Evolutionary conservation across 2,113 vertebrate genomes (phyloP).

Genomic region (Esox niger): DNA sequence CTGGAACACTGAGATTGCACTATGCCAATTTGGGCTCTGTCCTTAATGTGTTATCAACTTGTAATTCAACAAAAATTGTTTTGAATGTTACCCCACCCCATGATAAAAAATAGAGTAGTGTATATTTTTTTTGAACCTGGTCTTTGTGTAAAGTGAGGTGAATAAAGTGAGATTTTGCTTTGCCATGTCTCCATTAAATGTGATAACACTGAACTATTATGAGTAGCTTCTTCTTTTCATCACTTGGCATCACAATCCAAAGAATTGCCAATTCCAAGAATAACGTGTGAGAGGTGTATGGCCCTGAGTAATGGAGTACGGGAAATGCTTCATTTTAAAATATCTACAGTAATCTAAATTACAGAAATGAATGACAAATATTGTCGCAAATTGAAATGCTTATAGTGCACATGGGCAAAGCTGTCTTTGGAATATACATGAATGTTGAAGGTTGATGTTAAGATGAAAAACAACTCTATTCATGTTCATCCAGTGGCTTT

Average conservation of each 20-base stretch:
- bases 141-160: too few species aligned
- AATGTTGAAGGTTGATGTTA: background rate
- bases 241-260: background rate
- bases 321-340: too few species aligned
- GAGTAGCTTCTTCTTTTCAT: slow-evolving; percentile 2
- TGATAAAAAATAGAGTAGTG: too few species aligned
- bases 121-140: too few species aligned
- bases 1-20: background rate
- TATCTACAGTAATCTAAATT: too few species aligned
- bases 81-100: too few species aligned
- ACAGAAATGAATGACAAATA: too few species aligned
- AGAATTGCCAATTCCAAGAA: background rate
- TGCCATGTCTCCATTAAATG: background rate
- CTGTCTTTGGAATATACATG: background rate
- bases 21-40: too few species aligned
- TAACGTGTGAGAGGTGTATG: background rate
- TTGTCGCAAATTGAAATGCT: too few species aligned
- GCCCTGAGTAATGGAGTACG: too few species aligned
- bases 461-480: background rate
- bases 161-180: background rate
- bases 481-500: background rate
- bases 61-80: too few species aligned
- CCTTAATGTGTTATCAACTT: too few species aligned
- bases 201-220: background rate
- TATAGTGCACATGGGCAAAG: background rate